Percentiles rank a stretch among this genome's conserved stretches.
phyloP scores from a whole-genome alignment of 1,140 invertebrate species.

The Drosophila busckii region DNA sequence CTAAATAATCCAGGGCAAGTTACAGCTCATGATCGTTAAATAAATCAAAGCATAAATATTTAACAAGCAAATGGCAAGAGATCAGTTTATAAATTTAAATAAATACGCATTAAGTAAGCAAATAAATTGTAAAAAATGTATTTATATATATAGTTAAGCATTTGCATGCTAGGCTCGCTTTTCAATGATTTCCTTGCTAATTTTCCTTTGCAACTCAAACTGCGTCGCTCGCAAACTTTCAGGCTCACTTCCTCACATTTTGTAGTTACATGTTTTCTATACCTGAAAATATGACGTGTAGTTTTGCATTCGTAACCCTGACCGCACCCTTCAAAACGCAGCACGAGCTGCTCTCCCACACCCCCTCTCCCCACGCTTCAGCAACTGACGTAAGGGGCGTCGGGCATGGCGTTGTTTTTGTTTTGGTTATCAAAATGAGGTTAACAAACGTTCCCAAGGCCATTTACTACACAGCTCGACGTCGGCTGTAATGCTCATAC shows the following conservation, averaged over 20 bases:
- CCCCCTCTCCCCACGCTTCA: neutral
- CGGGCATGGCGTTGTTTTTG: slow-evolving; percentile 19
- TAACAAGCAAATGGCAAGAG: too few species aligned
- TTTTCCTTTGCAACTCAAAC: slow-evolving; percentile 9
- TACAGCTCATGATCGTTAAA: too few species aligned
- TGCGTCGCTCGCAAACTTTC: slow-evolving; percentile 32
- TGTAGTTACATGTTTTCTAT: slow-evolving; percentile 28
- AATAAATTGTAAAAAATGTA: too few species aligned
- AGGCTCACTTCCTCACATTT: slow-evolving; percentile 16
- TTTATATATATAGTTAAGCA: too few species aligned
- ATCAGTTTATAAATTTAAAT: too few species aligned
- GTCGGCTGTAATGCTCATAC: slow-evolving; percentile 36
- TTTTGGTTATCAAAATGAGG: slow-evolving; percentile 69
- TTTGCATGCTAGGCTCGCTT: neutral
- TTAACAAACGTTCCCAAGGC: slow-evolving; percentile 75
- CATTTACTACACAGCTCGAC: slow-evolving; percentile 49
- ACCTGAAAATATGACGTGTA: slow-evolving; percentile 4
- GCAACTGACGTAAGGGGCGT: too few species aligned
- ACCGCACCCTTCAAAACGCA: slow-evolving; percentile 27
- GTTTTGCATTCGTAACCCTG: slow-evolving; percentile 30
- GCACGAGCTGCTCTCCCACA: neutral
- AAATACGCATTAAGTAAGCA: too few species aligned
- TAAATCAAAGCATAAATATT: too few species aligned
- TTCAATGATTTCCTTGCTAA: neutral
- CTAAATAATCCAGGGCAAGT: too few species aligned